Evolutionary conservation across 2,797 vertebrate genomes (phyloP).

Genomic region (Danionella dracula): DNA sequence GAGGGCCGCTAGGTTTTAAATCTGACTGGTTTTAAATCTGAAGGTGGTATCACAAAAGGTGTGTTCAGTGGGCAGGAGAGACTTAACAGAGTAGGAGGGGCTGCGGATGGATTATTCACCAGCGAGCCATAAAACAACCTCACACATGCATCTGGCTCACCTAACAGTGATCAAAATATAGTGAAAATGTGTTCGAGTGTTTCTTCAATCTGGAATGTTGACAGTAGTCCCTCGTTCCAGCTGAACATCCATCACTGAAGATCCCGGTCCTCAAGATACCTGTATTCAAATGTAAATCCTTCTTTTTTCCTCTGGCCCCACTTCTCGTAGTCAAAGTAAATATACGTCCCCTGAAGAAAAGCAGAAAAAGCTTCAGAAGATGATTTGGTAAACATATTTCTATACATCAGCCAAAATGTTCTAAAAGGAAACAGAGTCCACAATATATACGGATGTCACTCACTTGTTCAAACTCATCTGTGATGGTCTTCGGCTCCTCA

Average conservation of each 20-base stretch:
- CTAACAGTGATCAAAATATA: slow-evolving; percentile 2
- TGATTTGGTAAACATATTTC: no score
- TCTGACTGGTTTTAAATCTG: not conserved
- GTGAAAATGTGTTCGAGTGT: slow-evolving; percentile 21
- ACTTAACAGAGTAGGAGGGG: slow-evolving; percentile 28
- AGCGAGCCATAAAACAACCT: slow-evolving; percentile 42
- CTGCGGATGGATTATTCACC: slow-evolving; percentile 43
- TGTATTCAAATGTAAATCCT: slow-evolving; percentile 90
- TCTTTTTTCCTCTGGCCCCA: slow-evolving; percentile 93
- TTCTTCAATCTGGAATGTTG: slow-evolving; percentile 66
- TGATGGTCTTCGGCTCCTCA: slow-evolving; percentile 89
- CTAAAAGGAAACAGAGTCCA: not conserved
- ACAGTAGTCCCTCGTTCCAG: slow-evolving; percentile 52
- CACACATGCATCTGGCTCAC: slow-evolving; percentile 22
- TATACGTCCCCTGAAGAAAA: slow-evolving; percentile 80
- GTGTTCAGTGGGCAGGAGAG: not conserved
- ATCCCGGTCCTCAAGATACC: slow-evolving; percentile 88
- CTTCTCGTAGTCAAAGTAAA: slow-evolving; percentile 93
- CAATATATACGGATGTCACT: no score
- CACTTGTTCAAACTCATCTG: slow-evolving; percentile 87
- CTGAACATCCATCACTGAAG: slow-evolving; percentile 73
- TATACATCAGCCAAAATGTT: not conserved
- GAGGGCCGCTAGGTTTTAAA: not conserved
- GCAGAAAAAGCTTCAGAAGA: not conserved
- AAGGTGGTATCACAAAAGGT: not conserved